These are phyloP conservation scores for Lasioglossum pauxillum DNA, from an alignment of 2,888 invertebrate genomes.

Conservation along the genomic window DNA sequence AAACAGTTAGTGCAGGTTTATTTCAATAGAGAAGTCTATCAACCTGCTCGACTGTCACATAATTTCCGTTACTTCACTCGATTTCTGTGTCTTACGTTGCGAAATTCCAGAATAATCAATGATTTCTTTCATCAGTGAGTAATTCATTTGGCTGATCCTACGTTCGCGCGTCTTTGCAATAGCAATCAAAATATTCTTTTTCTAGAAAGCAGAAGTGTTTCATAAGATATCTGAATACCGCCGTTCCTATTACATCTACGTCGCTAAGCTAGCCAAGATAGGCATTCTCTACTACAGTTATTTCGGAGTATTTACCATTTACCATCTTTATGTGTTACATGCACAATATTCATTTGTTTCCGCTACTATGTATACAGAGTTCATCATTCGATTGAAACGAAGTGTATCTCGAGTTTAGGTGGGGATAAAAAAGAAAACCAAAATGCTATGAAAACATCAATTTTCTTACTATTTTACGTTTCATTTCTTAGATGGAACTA, in stretches of 20 bases:
- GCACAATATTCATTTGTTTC: neutral
- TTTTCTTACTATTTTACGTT: too few species aligned
- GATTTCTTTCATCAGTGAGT: slow-evolving; percentile 20
- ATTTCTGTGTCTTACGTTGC: neutral
- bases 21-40: neutral
- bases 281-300: slow-evolving; percentile 26
- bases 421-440: too few species aligned
- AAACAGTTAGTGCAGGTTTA: neutral
- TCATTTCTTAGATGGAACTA: too few species aligned
- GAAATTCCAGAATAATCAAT: slow-evolving; percentile 27
- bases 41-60: neutral
- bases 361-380: neutral
- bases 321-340: neutral
- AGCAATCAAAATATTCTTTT: slow-evolving; percentile 37
- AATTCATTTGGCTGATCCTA: slow-evolving; percentile 1
- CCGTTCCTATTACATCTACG: slow-evolving; percentile 1
- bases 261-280: slow-evolving; percentile 28
- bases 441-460: too few species aligned
- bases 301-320: neutral
- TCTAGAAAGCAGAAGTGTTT: slow-evolving; percentile 57
- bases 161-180: slow-evolving; percentile 16
- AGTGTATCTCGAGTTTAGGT: too few species aligned
- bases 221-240: slow-evolving; percentile 48
- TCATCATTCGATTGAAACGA: too few species aligned
- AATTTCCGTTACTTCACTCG: neutral